These are phyloP conservation scores for Macrophya annulata DNA, from an alignment of 2,888 invertebrate genomes.

Conservation along the genomic window DNA sequence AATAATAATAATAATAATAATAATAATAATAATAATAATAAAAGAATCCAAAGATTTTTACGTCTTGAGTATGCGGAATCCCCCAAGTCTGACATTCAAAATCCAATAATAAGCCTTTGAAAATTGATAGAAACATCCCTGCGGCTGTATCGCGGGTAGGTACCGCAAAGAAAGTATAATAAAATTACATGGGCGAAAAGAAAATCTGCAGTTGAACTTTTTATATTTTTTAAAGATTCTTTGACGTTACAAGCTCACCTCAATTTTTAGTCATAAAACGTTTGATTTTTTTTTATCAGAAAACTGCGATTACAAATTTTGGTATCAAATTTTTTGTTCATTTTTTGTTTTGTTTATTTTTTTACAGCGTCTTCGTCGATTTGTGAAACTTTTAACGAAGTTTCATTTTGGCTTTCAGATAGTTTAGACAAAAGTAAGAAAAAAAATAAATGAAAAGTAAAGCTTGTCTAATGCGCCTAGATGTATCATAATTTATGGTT, in stretches of 20 bases:
- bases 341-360: neutral
- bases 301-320: neutral
- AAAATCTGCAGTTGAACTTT: neutral
- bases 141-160: neutral
- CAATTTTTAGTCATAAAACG: neutral
- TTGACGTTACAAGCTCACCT: slow-evolving; percentile 5
- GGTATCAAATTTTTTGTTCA: neutral
- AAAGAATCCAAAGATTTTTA: neutral
- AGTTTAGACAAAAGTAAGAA: neutral
- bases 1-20: neutral
- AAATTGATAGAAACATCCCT: slow-evolving; percentile 5
- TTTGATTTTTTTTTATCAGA: too few species aligned
- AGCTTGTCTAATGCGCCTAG: slow-evolving; percentile 16
- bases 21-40: neutral
- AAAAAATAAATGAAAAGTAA: neutral
- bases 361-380: neutral
- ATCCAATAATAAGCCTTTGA: slow-evolving; percentile 1
- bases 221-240: neutral
- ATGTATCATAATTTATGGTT: slow-evolving; percentile 18
- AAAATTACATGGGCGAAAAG: neutral
- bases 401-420: slow-evolving; percentile 7
- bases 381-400: neutral
- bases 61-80: neutral
- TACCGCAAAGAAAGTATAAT: too few species aligned
- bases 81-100: neutral